Base-by-base conservation (phyloP, 1,140 invertebrate species). In the Trichonephila clavipes region DNA sequence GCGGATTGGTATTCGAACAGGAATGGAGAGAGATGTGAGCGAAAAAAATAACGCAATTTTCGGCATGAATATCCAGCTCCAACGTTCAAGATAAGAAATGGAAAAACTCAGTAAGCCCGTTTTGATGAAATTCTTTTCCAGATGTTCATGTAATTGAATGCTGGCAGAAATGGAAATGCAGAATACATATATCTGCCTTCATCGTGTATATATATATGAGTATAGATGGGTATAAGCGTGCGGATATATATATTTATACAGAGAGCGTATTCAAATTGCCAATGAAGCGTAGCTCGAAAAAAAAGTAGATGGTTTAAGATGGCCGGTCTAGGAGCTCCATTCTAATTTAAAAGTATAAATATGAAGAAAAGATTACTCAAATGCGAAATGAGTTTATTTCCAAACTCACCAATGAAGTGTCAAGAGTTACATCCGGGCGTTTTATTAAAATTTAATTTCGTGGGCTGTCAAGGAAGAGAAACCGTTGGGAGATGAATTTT, bases 101-200 rank as follows among this genome's bases (percentile, higher is more conserved):
- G 93, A 90, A 94, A 94, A 83, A 89, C 93, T 90, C 92, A 88
- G 93, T 94, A 94, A 94, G 93, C 93, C 93, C 81, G 62, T 94
- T 94, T 94, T 94, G 93, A 94, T 94, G 93, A 94, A 94, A 94
- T 94, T 94, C 88, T 85, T 94, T 94, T 90, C 93, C 93, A 94
- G 93, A 94, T 94, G 93, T 89, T 94, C 87, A 64, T 90, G 93
- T 94, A 94, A 94, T 94, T 94, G 93, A 94, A 94, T 90, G 93
- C 28, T 64, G 86, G 34, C 83, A 59, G 59, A 82, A 93, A 93
- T 93, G 91, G 91, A 93, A 93, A 93, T 93, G 85, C 89, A 82
- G 89, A 34, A 81, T 81, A 90, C 72, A 61, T 69, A 89, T 90
- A 90, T 90, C 59, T 90, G 28, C 66, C 69, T 90, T 28, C 62